Evolutionary conservation across 2,113 vertebrate genomes (phyloP), one percentile per base, ranked within the genome.

Genomic region (Tenrec ecaudatus): DNA sequence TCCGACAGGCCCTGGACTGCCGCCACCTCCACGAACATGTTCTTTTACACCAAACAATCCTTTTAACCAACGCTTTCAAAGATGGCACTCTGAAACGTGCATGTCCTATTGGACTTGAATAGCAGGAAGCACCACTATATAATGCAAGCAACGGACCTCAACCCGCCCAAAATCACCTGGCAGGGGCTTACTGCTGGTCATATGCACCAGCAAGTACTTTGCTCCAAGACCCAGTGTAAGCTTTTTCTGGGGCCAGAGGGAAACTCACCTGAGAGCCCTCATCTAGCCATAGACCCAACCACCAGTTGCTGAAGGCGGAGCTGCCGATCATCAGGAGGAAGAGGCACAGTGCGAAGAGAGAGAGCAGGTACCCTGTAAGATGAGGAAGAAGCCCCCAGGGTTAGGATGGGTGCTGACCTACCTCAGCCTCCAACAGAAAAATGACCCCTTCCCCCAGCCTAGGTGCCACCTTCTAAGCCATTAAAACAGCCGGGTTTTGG

Each of bases 241-340:
- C 25, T 4, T 9, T 27, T 23, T 7, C 71, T 12, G 1, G 0
- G 7, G 0, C 27, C n/a, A 16, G 73, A 73, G 40, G 66, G 75
- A 62, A 81, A 66, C 95, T 96, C 98, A 99, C 98, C 98, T 98
- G 98, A 9, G 98, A 96, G 20, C 98, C 98, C 64, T 98, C 92
- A 23, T 96, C 96, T 79, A 99, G 73, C 98, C 98, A 98, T 91
- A 96, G 96, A 88, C 98, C 98, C 92, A 99, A 95, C 98, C 98
- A 99, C 99, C 98, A 99, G 97, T 92, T 98, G 93, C 98, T 98
- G 95, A 99, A 98, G 43, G 97, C 97, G 2, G 98, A 98, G 87
- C 95, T 98, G 91, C 98, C 98, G 1, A 98, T 98, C 94, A 98
- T 97, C 82, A 99, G 81, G 57, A 98, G 31, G 71, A 98, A 97